phyloP scores from a whole-genome alignment of 2,888 invertebrate genomes.

The Diaphora mendica region DNA sequence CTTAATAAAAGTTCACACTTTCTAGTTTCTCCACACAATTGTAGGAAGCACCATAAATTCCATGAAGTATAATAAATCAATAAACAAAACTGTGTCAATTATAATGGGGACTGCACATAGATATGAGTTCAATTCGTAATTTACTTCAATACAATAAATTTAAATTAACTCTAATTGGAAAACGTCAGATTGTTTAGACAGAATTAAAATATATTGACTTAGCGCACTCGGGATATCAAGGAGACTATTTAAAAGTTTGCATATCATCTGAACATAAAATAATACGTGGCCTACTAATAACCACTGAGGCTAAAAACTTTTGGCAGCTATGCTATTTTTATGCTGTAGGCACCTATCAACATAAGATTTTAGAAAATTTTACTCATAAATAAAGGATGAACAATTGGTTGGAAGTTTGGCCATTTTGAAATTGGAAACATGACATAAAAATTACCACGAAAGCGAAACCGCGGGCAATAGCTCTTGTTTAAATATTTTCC shows the following conservation, averaged over 20 bases:
- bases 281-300: background rate
- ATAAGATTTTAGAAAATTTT: background rate
- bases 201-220: slow-evolving; percentile 42
- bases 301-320: too few species aligned
- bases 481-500: background rate
- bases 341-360: background rate
- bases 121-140: slow-evolving; percentile 63
- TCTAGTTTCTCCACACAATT: slow-evolving; percentile 46
- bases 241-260: slow-evolving; percentile 5
- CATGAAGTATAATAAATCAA: slow-evolving; percentile 70
- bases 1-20: slow-evolving; percentile 46
- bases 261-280: background rate
- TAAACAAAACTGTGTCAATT: slow-evolving; percentile 70
- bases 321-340: background rate
- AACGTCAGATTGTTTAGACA: slow-evolving; percentile 53
- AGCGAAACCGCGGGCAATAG: too few species aligned
- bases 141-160: slow-evolving; percentile 75
- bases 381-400: background rate
- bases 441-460: background rate
- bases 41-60: slow-evolving; percentile 55
- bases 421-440: background rate
- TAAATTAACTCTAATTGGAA: slow-evolving; percentile 72
- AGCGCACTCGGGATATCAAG: slow-evolving; percentile 21
- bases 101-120: slow-evolving; percentile 62
- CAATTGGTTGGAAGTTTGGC: background rate